phyloP scores from a whole-genome alignment of 2,113 vertebrate genomes.

The Xiphorhynchus elegans region DNA sequence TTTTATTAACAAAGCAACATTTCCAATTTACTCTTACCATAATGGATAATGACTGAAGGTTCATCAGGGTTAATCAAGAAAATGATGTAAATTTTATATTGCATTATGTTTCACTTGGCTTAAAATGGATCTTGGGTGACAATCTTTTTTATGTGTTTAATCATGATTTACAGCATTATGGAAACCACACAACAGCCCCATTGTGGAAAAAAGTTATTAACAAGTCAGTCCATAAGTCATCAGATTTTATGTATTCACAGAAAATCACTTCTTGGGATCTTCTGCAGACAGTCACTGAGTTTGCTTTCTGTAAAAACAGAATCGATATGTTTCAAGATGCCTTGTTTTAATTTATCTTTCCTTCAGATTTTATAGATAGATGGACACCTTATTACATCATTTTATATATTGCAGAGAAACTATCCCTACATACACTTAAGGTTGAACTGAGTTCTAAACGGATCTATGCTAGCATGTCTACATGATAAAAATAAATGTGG shows the following conservation, averaged over 20 bases:
- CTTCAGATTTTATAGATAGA: background rate
- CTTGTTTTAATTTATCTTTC: conserved; percentile 22
- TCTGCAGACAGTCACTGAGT: background rate
- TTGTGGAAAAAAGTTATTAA: conserved; percentile 34
- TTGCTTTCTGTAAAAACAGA: background rate
- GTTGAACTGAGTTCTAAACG: background rate
- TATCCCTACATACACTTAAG: background rate
- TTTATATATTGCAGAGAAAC: background rate
- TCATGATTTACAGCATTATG: conserved; percentile 52
- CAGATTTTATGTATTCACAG: conserved; percentile 5
- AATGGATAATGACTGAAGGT: conserved; percentile 68
- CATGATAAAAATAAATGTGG: background rate
- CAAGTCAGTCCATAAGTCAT: conserved; percentile 38
- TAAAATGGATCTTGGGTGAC: conserved; percentile 52
- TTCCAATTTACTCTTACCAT: conserved; percentile 65
- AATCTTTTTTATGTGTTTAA: conserved; percentile 53
- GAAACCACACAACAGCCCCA: conserved; percentile 14
- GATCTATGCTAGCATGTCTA: background rate
- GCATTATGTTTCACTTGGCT: conserved; percentile 55
- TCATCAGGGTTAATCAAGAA: conserved; percentile 71
- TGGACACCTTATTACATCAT: background rate
- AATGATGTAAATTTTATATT: conserved; percentile 68
- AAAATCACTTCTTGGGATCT: conserved; percentile 19
- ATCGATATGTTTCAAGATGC: background rate
- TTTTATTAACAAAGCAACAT: conserved; percentile 71